These are phyloP conservation scores for Marasmarcha lunaedactyla DNA, from an alignment of 2,888 invertebrate species.

Conservation along the genomic window DNA sequence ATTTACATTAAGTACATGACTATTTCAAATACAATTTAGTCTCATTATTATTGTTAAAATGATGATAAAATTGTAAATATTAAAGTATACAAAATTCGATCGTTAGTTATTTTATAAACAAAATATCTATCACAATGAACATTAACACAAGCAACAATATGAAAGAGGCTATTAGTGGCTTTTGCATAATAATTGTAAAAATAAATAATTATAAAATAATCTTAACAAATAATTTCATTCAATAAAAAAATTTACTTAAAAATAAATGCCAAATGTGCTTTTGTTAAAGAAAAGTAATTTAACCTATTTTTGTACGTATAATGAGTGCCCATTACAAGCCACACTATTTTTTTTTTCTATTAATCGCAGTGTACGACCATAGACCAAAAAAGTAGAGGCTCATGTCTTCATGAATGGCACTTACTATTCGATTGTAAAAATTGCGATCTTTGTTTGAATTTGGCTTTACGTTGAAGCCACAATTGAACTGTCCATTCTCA, in stretches of 20 bases:
- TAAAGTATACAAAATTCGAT: neutral
- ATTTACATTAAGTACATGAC: constrained; percentile 20
- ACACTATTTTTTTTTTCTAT: no score
- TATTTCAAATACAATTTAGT: neutral
- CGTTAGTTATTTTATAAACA: no score
- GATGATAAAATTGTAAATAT: neutral
- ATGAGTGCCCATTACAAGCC: no score
- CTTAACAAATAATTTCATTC: neutral
- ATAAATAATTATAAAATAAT: neutral
- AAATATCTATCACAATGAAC: neutral
- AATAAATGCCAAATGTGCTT: neutral
- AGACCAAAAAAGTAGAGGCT: no score
- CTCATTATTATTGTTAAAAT: neutral
- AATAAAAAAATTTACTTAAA: neutral
- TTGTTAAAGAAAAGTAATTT: neutral
- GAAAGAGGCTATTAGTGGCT: neutral
- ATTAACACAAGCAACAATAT: neutral
- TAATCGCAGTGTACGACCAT: no score
- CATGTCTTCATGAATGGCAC: no score
- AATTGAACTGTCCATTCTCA: neutral
- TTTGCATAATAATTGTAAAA: neutral
- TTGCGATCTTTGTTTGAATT: neutral
- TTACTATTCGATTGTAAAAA: no score
- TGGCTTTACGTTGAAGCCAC: neutral
- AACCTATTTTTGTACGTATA: no score